These are phyloP conservation scores for Silurus meridionalis DNA, from an alignment of 2,113 vertebrate species.

Conservation along the genomic window DNA sequence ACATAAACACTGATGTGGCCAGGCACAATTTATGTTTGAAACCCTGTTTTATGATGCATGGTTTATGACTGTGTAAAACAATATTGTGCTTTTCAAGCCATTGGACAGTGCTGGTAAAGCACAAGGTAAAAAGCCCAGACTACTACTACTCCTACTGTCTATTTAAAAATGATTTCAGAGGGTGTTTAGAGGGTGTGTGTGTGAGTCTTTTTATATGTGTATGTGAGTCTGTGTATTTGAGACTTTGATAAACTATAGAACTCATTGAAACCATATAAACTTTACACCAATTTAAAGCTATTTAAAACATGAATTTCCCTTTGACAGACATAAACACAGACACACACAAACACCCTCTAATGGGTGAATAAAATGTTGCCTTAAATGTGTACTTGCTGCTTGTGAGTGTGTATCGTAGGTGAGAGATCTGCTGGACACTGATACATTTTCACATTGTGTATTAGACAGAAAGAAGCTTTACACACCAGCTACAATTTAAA, in stretches of 20 bases:
- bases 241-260: too few relatives aligned
- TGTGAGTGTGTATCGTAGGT: background rate
- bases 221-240: too few relatives aligned
- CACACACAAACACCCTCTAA: background rate
- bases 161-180: too few relatives aligned
- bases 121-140: background rate
- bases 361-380: background rate
- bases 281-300: too few relatives aligned
- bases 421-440: background rate
- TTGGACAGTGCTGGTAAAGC: too few relatives aligned
- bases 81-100: background rate
- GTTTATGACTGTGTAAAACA: background rate
- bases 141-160: background rate
- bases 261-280: too few relatives aligned
- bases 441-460: background rate
- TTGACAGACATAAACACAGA: too few relatives aligned
- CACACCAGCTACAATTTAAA: background rate
- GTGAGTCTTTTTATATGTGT: too few relatives aligned
- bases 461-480: background rate
- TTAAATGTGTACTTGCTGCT: background rate
- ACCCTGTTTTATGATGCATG: too few relatives aligned
- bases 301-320: too few relatives aligned
- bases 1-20: background rate
- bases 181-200: too few relatives aligned
- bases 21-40: too few relatives aligned